Evolutionary conservation across 1,140 invertebrate genomes (phyloP), one percentile per base, ranked within the genome.

Genomic region (Sipha flava): DNA sequence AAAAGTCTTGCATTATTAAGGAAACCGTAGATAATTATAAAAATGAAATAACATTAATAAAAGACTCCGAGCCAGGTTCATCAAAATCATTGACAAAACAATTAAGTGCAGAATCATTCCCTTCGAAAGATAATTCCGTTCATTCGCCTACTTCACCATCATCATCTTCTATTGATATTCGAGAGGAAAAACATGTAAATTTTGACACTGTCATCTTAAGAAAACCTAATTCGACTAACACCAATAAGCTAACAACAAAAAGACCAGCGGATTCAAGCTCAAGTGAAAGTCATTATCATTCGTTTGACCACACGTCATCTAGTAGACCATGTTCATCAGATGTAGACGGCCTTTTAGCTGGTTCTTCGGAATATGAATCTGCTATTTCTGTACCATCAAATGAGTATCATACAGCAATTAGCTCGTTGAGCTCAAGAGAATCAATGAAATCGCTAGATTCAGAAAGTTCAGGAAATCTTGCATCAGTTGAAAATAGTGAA

Each of bases 361-460:
- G 91, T 82, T 89, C 91, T 4, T 95, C 94, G 4, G 95, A 97
- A 84, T 97, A 96, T 85, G 94, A 96, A 84, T 95, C 94, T 9
- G 94, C 94, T 26, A 84, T 92, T 49, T 93, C 92, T 93, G 93
- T 16, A 89, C 90, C 92, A 4, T 95, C 93, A 1, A 92, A 92
- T 82, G 94, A 95, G 82, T 96, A 94, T 85, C 90, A 91, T 18
- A 95, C 94, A 66, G 94, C 93, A 14, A 90, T 91, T 3, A 93
- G 92, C 81, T 92, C 92, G 12, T 86, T 95, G 81, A 94, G 93
- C 84, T 95, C 94, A 0, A 90, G 92, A 82, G 93, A 95, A 84
- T 95, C 94, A 70, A 94, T 95, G 90, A 94, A 91, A 84, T 95
- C 94, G 54, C 85, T 96, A 40, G 93, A 95, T 84, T 95, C 94